phyloP scores from a whole-genome alignment of 2,113 vertebrate genomes.

The Uria aalge region DNA sequence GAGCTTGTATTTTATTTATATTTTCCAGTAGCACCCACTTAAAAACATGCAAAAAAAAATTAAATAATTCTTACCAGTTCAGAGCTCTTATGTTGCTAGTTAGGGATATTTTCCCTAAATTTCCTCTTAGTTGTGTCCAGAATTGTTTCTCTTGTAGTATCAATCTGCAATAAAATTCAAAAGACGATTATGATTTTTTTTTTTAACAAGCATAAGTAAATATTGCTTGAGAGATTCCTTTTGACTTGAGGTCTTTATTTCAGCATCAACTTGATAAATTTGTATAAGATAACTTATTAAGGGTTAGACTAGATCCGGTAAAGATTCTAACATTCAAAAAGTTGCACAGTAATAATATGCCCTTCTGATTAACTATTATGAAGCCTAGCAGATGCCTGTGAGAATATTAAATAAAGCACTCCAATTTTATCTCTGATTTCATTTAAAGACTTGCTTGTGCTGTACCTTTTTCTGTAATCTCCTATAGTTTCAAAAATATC shows the following conservation, averaged over 20 bases:
- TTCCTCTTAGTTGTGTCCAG: not conserved
- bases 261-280: not conserved
- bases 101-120: not conserved
- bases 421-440: not conserved
- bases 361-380: not conserved
- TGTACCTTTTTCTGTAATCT: not conserved
- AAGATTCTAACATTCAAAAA: not conserved
- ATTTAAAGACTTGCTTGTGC: not conserved
- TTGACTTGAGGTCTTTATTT: not conserved
- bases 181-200: not conserved
- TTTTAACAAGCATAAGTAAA: not conserved
- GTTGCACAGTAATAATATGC: not conserved
- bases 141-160: not conserved
- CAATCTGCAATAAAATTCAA: slow-evolving; percentile 14
- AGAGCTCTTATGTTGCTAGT: not conserved
- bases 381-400: not conserved
- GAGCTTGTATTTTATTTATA: not conserved
- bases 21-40: not conserved
- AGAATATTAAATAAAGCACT: not conserved
- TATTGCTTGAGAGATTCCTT: not conserved
- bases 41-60: not conserved
- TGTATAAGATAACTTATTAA: not conserved
- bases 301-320: not conserved
- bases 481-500: not conserved
- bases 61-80: slow-evolving; percentile 28